phyloP scores from a whole-genome alignment of 2,888 invertebrate genomes.

The Stratiomys singularior region DNA sequence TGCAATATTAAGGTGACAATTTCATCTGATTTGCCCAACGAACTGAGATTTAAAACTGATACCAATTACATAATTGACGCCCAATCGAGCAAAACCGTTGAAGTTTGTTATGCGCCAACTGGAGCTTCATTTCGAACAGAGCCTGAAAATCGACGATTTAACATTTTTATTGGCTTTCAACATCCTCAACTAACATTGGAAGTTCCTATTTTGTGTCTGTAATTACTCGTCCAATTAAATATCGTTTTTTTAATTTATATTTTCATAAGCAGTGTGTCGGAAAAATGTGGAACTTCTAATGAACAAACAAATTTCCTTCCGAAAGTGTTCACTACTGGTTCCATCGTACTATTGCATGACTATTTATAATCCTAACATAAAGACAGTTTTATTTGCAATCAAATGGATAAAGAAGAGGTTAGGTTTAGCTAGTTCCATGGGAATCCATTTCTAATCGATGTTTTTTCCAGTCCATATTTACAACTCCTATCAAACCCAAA shows the following conservation, averaged over 20 bases:
- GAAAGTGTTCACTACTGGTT: conserved; percentile 25
- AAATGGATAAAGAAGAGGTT: conserved; percentile 5
- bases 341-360: conserved; percentile 31
- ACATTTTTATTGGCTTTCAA: conserved; percentile 1
- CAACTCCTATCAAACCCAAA: not conserved
- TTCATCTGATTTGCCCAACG: conserved; percentile 8
- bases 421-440: not conserved
- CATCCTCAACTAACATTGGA: conserved; percentile 46
- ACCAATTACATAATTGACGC: not conserved
- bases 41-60: not conserved
- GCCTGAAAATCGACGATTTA: not conserved
- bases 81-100: not conserved
- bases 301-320: conserved; percentile 28
- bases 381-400: not conserved
- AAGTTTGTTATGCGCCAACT: conserved; percentile 17
- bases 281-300: not conserved
- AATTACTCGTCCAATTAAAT: not conserved
- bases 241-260: not conserved
- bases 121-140: not conserved
- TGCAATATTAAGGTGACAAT: not conserved
- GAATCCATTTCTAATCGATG: not conserved
- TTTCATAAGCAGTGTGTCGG: not conserved
- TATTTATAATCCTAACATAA: conserved; percentile 34
- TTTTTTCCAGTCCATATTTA: not conserved
- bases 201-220: conserved; percentile 41